Percentiles rank a stretch among this genome's conserved stretches.
Evolutionary conservation across 2,888 invertebrate species (phyloP).

Genomic region (Nymphalis polychloros): DNA sequence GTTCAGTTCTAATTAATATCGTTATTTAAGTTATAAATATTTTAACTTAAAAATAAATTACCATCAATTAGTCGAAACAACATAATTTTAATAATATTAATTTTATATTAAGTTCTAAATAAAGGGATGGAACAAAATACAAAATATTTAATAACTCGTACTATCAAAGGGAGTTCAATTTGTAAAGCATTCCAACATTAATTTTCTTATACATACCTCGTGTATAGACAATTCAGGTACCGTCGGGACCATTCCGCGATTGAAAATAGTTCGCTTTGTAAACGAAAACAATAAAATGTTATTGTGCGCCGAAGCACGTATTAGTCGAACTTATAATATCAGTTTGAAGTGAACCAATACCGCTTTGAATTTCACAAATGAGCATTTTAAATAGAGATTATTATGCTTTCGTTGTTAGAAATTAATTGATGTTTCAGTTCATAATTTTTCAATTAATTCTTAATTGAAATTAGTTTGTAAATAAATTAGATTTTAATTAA

Average conservation of each 20-base stretch:
- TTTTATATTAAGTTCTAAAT: slow-evolving; percentile 1
- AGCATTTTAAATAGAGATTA: slow-evolving; percentile 7
- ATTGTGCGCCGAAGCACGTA: slow-evolving; percentile 17
- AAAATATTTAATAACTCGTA: slow-evolving; percentile 25
- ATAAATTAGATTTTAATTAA: neutral
- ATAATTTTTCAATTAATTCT: neutral
- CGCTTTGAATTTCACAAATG: slow-evolving; percentile 13
- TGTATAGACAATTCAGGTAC: slow-evolving; percentile 24
- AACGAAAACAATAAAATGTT: slow-evolving; percentile 32
- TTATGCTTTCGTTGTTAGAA: slow-evolving; percentile 11
- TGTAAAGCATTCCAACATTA: slow-evolving; percentile 33
- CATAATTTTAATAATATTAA: neutral
- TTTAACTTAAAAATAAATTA: no score
- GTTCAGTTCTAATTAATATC: no score
- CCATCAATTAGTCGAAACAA: no score
- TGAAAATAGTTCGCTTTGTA: slow-evolving; percentile 27
- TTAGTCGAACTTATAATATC: slow-evolving; percentile 18
- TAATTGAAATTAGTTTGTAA: neutral
- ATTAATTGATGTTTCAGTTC: slow-evolving; percentile 3
- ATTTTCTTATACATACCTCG: slow-evolving; percentile 31
- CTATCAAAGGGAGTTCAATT: slow-evolving; percentile 30
- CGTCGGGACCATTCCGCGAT: slow-evolving; percentile 24
- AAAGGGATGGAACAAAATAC: slow-evolving; percentile 14
- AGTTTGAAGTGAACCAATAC: slow-evolving; percentile 1
- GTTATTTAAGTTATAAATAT: no score